Base-by-base conservation (phyloP, 2,113 vertebrate genomes). In the Serilophus lunatus region DNA sequence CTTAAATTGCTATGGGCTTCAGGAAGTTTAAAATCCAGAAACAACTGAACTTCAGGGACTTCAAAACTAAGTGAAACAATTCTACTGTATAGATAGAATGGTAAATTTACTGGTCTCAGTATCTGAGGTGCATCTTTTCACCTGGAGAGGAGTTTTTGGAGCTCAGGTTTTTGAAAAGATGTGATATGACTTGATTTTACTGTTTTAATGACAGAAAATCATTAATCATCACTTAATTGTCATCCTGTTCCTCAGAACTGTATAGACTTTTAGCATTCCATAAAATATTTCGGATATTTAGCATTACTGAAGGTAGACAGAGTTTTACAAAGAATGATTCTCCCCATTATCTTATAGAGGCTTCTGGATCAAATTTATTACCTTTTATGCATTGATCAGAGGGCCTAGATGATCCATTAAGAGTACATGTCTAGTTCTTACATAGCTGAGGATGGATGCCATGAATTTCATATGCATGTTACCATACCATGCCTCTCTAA, bases 401-500 rank as follows among this genome's bases (percentile, higher is more conserved):
- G 18, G 7, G 11, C 13, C 22, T 51, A 20, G 13, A 22, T 84
- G 23, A 72, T 24, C 33, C 20, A 12, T 26, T 13, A 24, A 25
- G 68, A 61, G 22, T 7, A 68, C 36, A 35, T 22, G 6, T 13
- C 7, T 13, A 14, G 6, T 42, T 63, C 29, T 71, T 35, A 35
- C 3, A 4, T 6, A 71, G 20, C 16, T 82, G 51, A 56, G 18
- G 8, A 49, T 75, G 23, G 16, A 47, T 68, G 38, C 8, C 22
- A 36, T 42, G 17, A 61, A 50, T 86, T 80, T 86, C 54, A 18
- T 51, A 4, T 42, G 40, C 10, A 13, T 22, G 11, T 35, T 20
- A 7, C 18, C 6, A 1, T 11, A 23, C 56, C 1, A 0, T 51
- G 36, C 35, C 17, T 83, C 15, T 38, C 20, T 50, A 44, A 57